A percentile compares a stretch with the other conserved stretches of the same genome.
These are phyloP conservation scores for Lamellibrachia satsuma DNA, from an alignment of 2,888 invertebrate genomes.

Conservation along the genomic window DNA sequence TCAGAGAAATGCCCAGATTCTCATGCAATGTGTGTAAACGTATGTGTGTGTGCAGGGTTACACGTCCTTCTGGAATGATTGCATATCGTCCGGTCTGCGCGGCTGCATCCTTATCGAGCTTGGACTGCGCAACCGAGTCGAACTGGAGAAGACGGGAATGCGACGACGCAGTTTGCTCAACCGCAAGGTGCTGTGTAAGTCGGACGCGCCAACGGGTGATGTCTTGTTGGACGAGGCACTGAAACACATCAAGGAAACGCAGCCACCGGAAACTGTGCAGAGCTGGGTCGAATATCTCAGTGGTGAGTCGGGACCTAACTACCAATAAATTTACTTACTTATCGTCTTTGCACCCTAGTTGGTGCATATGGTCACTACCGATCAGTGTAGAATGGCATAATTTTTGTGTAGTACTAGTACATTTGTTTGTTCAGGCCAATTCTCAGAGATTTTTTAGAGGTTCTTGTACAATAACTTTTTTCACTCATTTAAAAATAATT, in stretches of 20 bases:
- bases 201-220: slow-evolving; percentile 95
- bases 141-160: slow-evolving; percentile 97
- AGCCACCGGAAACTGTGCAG: slow-evolving; percentile 95
- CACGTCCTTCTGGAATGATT: slow-evolving; percentile 99
- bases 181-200: slow-evolving; percentile 78
- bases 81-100: slow-evolving; percentile 97
- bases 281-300: slow-evolving; percentile 99
- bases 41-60: slow-evolving; percentile 58
- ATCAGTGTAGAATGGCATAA: too few species aligned
- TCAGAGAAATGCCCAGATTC: background rate
- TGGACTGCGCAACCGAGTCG: slow-evolving; percentile 91
- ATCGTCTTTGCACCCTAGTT: too few species aligned
- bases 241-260: slow-evolving; percentile 97
- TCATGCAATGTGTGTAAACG: background rate
- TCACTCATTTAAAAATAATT: too few species aligned
- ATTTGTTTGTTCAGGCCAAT: too few species aligned
- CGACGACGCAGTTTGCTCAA: slow-evolving; percentile 84
- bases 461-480: too few species aligned
- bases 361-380: too few species aligned
- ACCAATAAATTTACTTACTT: background rate
- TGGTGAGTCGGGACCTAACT: slow-evolving; percentile 72
- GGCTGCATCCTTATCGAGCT: slow-evolving; percentile 98
- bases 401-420: too few species aligned
- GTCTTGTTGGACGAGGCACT: slow-evolving; percentile 88
- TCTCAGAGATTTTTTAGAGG: too few species aligned